phyloP scores from a whole-genome alignment of 2,113 vertebrate species.

The Lathamus discolor region DNA sequence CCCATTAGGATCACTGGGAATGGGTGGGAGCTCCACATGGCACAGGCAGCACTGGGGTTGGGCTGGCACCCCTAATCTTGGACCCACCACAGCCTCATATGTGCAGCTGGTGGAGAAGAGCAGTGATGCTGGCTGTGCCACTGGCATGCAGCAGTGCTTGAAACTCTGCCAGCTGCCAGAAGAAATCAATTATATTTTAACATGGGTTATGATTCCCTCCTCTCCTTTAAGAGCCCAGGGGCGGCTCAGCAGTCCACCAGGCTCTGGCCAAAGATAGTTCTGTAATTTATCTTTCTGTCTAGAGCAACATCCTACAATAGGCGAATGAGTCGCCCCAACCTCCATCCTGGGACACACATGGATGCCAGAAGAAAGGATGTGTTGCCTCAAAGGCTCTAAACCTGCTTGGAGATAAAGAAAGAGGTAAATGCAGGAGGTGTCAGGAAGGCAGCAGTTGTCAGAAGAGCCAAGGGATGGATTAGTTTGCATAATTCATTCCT shows the following conservation, averaged over 20 bases:
- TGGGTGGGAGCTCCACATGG: background rate
- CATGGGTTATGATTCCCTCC: background rate
- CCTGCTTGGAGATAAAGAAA: background rate
- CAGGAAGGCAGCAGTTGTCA: background rate
- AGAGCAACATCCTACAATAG: background rate
- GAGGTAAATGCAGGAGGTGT: background rate
- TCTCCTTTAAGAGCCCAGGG: background rate
- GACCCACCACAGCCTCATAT: background rate
- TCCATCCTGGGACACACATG: background rate
- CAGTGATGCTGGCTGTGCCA: accelerated
- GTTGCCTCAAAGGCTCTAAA: background rate
- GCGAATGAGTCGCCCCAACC: background rate
- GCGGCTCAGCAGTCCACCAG: background rate
- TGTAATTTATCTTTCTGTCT: background rate
- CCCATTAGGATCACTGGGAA: background rate
- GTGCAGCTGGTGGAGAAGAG: background rate
- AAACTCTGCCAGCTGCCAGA: background rate
- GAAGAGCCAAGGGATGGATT: background rate
- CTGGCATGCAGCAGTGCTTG: accelerated
- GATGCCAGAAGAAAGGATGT: background rate
- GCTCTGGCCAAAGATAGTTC: background rate
- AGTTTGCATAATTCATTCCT: constrained; percentile 57
- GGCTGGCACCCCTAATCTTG: background rate
- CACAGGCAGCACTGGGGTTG: background rate
- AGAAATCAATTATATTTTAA: background rate